These are phyloP conservation scores for Xestia sexstrigata DNA, from an alignment of 2,888 invertebrate species.

Conservation along the genomic window DNA sequence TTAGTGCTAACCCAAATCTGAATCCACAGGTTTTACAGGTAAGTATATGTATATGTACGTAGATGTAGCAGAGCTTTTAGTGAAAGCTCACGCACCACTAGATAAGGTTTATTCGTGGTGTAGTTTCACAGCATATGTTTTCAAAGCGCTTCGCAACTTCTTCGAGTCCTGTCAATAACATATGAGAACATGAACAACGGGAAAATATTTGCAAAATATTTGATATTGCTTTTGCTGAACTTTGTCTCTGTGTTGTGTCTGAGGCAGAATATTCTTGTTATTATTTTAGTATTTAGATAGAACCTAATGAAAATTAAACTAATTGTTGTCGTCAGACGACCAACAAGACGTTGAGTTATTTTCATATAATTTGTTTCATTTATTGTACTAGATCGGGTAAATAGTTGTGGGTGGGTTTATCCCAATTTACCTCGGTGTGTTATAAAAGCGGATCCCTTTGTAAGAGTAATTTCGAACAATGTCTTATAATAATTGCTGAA, in stretches of 20 bases:
- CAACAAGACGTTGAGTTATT: background rate
- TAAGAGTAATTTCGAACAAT: conserved; percentile 13
- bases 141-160: conserved; percentile 45
- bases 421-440: background rate
- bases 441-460: background rate
- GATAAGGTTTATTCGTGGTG: conserved; percentile 25
- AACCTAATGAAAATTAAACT: conserved; percentile 6
- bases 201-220: conserved; percentile 57
- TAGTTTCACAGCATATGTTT: conserved; percentile 40
- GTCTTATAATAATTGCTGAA: conserved; percentile 15
- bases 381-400: background rate
- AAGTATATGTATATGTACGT: conserved; percentile 54
- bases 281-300: conserved; percentile 16
- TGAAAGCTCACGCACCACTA: conserved; percentile 34
- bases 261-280: conserved; percentile 5
- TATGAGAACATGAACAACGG: conserved; percentile 54
- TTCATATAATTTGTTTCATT: conserved; percentile 8
- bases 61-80: conserved; percentile 44
- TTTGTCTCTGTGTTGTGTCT: conserved; percentile 60
- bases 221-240: conserved; percentile 52
- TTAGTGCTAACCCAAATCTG: conserved; percentile 32
- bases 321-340: conserved; percentile 7
- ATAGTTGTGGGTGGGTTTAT: background rate
- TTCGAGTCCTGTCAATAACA: conserved; percentile 57
- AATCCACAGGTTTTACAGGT: conserved; percentile 60